A percentile compares a stretch with the other conserved stretches of the same genome.
Evolutionary conservation across 1,140 invertebrate genomes (phyloP).

Genomic region (Globodera ellingtonae): DNA sequence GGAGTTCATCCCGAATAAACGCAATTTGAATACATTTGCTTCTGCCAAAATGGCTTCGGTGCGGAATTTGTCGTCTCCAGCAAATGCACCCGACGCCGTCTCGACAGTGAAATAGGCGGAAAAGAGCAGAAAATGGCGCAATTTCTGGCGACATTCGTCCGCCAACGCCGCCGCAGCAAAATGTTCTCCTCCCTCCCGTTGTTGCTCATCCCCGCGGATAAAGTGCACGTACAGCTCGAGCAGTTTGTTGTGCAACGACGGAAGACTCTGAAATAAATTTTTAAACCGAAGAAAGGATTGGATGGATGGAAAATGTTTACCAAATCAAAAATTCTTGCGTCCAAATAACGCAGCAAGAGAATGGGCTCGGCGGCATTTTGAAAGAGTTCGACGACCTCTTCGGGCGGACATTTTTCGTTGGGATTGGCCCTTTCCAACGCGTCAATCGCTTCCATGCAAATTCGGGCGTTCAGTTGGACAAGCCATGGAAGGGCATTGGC

Average conservation of each 20-base stretch:
- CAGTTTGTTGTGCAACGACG: conserved; percentile 16
- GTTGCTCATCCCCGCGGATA: not conserved
- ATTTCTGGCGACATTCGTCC: conserved; percentile 2
- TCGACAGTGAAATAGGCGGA: conserved; percentile 2
- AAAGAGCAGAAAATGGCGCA: conserved; percentile 26
- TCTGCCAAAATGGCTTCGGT: conserved; percentile 18
- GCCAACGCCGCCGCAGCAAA: too few species aligned
- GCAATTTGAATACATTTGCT: not conserved
- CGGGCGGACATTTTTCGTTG: not conserved
- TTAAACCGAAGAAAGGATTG: not conserved
- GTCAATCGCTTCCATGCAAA: conserved; percentile 25
- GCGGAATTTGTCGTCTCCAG: not conserved
- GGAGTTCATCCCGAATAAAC: too few species aligned
- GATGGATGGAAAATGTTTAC: not conserved
- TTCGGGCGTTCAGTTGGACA: not conserved
- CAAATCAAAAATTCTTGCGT: conserved; percentile 11
- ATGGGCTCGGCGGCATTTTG: not conserved
- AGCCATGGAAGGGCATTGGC: conserved; percentile 6
- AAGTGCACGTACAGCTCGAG: conserved; percentile 6
- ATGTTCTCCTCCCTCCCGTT: not conserved
- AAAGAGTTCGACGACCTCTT: conserved; percentile 19
- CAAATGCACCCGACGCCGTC: not conserved
- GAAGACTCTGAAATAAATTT: conserved; percentile 1
- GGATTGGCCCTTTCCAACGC: conserved; percentile 11
- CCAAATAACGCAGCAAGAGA: conserved; percentile 20